Conservation (phyloP, 2,113 vertebrate species). For the Pogonocichla stellata region DNA sequence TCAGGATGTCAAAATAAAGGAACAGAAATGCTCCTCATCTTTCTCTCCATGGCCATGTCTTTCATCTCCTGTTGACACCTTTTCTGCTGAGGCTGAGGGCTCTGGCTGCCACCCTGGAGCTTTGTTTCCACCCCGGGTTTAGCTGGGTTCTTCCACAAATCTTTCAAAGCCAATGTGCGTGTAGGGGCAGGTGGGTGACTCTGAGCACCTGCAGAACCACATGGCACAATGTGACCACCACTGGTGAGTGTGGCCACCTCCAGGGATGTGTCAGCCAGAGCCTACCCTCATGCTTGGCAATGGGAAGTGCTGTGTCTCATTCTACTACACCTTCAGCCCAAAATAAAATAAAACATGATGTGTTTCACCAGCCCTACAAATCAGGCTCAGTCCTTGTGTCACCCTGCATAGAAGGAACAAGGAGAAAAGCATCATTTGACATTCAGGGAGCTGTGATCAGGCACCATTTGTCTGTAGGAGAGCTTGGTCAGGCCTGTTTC, state of each 20-base stretch:
- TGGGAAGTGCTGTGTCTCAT: neutral
- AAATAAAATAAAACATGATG: neutral
- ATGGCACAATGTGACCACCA: rapidly evolving
- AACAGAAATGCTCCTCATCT: neutral
- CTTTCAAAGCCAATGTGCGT: neutral
- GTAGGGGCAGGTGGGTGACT: neutral
- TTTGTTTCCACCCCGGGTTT: neutral
- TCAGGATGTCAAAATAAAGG: neutral
- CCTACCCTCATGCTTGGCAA: neutral
- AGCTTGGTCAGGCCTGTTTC: neutral
- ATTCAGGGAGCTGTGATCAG: neutral
- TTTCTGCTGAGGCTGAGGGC: neutral
- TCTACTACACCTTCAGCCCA: neutral
- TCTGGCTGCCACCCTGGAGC: neutral
- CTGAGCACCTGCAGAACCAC: neutral
- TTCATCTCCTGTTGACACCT: neutral
- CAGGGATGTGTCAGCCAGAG: neutral
- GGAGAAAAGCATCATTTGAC: neutral
- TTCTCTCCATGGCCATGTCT: neutral
- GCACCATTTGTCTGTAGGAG: neutral
- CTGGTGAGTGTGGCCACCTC: neutral
- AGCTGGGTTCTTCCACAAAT: neutral
- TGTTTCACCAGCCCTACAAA: neutral
- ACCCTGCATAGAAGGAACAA: rapidly evolving
- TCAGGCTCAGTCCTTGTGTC: neutral